phyloP scores from a whole-genome alignment of 2,797 vertebrate species.

The Phataginus tricuspis region DNA sequence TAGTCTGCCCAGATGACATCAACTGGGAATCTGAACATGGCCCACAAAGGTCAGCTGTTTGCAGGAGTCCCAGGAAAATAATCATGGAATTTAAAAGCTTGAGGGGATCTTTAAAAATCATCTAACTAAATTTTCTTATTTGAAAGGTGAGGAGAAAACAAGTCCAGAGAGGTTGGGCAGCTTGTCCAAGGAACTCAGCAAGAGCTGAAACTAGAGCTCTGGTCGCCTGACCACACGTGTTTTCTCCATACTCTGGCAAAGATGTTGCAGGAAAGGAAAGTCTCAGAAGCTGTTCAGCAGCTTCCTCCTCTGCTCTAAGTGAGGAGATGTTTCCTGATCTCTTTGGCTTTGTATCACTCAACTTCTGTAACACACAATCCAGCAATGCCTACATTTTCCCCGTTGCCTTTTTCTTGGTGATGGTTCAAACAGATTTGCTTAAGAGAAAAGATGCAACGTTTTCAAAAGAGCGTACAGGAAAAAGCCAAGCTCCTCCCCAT shows the following conservation, averaged over 20 bases:
- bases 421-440: background rate
- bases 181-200: background rate
- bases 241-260: background rate
- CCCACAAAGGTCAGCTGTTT: background rate
- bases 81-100: conserved; percentile 23
- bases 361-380: background rate
- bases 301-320: background rate
- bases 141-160: background rate
- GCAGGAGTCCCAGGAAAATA: background rate
- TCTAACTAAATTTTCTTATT: background rate
- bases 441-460: background rate
- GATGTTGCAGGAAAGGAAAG: background rate
- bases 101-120: background rate
- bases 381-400: background rate
- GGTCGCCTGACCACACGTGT: background rate
- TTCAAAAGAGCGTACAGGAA: conserved; percentile 16
- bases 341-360: background rate
- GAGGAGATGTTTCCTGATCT: background rate
- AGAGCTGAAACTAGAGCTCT: background rate
- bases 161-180: background rate
- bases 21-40: conserved; percentile 45
- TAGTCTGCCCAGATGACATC: conserved; percentile 56
- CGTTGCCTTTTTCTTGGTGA: conserved; percentile 30
- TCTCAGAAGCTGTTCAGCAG: background rate
- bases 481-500: background rate